phyloP scores from a whole-genome alignment of 2,797 vertebrate species.

The Clarias platycephalus region DNA sequence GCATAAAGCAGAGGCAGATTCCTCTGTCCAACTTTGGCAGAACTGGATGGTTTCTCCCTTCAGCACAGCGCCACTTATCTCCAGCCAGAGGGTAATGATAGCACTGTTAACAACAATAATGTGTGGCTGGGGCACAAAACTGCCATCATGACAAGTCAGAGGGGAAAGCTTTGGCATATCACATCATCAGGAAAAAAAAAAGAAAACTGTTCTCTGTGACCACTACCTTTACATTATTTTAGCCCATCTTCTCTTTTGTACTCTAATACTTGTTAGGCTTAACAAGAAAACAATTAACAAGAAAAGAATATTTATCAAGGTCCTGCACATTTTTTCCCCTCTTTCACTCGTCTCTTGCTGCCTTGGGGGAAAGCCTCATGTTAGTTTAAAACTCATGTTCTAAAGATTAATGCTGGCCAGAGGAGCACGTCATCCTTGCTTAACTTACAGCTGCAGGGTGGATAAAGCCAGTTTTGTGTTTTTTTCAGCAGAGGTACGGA shows the following conservation, averaged over 20 bases:
- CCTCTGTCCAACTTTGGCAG: constrained; percentile 48
- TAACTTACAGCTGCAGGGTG: constrained; percentile 66
- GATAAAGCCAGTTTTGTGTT: constrained; percentile 74
- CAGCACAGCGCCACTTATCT: constrained; percentile 53
- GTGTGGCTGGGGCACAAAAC: constrained; percentile 65
- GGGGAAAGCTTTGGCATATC: constrained; percentile 67
- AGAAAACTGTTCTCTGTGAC: constrained; percentile 10
- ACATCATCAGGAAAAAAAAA: constrained; percentile 7
- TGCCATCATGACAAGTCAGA: constrained; percentile 66
- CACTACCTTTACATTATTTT: not conserved
- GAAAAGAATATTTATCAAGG: constrained; percentile 22
- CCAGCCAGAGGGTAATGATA: constrained; percentile 67
- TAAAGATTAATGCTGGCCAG: constrained; percentile 77
- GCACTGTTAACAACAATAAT: constrained; percentile 74
- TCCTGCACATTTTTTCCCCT: constrained; percentile 44
- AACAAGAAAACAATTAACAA: constrained; percentile 28
- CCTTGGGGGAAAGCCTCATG: constrained; percentile 70
- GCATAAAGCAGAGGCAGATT: constrained; percentile 68
- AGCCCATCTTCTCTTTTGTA: constrained; percentile 12
- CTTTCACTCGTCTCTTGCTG: constrained; percentile 45
- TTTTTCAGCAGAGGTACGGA: constrained; percentile 72
- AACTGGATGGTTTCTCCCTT: constrained; percentile 59
- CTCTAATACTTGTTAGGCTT: not conserved
- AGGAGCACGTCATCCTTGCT: constrained; percentile 79
- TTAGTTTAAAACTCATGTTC: constrained; percentile 79